Evolutionary conservation across 2,888 invertebrate species (phyloP), one percentile per base, ranked within the genome.

Genomic region (Sarcophaga subvicina): DNA sequence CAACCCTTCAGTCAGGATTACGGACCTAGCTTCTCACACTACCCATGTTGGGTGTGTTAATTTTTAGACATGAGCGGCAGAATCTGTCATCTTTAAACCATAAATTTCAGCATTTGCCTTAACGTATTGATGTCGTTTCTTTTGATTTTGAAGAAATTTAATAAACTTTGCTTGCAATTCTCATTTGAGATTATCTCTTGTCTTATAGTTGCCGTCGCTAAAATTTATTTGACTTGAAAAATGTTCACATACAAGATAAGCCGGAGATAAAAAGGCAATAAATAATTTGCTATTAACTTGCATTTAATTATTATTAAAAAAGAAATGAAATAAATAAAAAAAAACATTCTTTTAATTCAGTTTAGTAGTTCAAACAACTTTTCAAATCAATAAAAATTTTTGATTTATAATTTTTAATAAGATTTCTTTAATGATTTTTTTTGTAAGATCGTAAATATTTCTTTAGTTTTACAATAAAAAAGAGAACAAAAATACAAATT

Each of bases 361-460:
- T 54, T 54, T 54, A 14, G 54, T 17, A 54, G 12, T 54, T 54
- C 4, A 54, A 54, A 49, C 49, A 49, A 54, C 54, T 54, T 54
- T 12, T 54, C 17, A 54, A 54, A 54, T 54, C 17, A 4, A 54
- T 54, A 54, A 54, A 54, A 54, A 54, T 14, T 14, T 47, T 49
- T 69, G 20, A 49, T 69, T 69, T 69, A 69, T 49, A 14, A 14
- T 45, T n/a, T 49, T 69, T 49, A 14, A 17, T 54, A 49, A 49
- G 12, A 22, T 22, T 22, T 22, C 1, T 22, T 22, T 22, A 80
- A 63, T 70, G 17, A 20, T 47, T 20, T 37, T 20, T 37, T 54
- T 76, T 66, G 22, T 37, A 14, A 54, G 20, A 73, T 73, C 60
- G 60, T 45, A 47, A 62, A 47, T 22, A 45, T 22, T 62, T 73